phyloP scores from a whole-genome alignment of 1,140 invertebrate species.

The Zaprionus nigranus region DNA sequence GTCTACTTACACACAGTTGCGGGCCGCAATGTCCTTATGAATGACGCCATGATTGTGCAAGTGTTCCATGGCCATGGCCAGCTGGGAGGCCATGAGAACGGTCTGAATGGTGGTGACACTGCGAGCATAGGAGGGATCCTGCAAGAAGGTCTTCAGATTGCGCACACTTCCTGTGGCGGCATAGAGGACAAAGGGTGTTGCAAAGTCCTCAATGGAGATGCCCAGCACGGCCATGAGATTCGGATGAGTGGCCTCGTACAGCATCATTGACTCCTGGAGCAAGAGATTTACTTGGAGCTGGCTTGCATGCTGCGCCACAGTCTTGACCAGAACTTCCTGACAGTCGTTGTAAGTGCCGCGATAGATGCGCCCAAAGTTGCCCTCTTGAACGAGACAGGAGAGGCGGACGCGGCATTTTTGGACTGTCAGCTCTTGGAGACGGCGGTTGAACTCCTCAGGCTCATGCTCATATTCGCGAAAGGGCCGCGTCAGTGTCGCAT shows the following conservation, averaged over 20 bases:
- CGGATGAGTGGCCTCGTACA: conserved; percentile 94
- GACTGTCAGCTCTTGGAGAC: conserved; percentile 82
- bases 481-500: conserved; percentile 80
- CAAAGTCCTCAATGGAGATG: conserved; percentile 94
- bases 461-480: conserved; percentile 83
- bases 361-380: conserved; percentile 96
- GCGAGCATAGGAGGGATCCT: conserved; percentile 86
- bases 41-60: conserved; percentile 95
- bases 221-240: conserved; percentile 94
- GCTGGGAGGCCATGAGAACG: conserved; percentile 96
- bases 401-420: conserved; percentile 90
- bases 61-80: conserved; percentile 92
- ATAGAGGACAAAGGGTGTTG: conserved; percentile 94
- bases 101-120: conserved; percentile 96
- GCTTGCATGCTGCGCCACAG: conserved; percentile 89
- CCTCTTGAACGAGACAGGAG: conserved; percentile 91
- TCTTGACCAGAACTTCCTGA: conserved; percentile 94
- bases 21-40: conserved; percentile 95
- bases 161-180: conserved; percentile 91
- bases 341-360: conserved; percentile 91
- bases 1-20: conserved; percentile 91
- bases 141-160: conserved; percentile 94
- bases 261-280: conserved; percentile 93
- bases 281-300: conserved; percentile 92
- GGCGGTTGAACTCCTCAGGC: conserved; percentile 84